A percentile compares a stretch with the other conserved stretches of the same genome.
Evolutionary conservation across 1,140 invertebrate species (phyloP).

Genomic region (Venustaconcha ellipsiformis): DNA sequence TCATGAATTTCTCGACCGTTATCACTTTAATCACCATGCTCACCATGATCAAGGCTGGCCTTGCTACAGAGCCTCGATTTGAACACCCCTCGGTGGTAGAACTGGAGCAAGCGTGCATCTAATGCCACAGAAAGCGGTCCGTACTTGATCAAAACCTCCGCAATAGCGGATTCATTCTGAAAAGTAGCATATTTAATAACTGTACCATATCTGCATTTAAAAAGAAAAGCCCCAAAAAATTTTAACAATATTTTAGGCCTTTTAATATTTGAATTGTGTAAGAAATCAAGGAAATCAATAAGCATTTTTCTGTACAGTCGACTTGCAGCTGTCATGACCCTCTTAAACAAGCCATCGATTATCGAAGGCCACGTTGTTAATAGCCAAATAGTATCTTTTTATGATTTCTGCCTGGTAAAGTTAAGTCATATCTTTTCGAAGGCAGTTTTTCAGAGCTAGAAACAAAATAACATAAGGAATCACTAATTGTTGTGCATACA

Average conservation of each 20-base stretch:
- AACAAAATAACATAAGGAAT: too few relatives aligned
- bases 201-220: background rate
- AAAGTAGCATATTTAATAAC: conserved; percentile 2
- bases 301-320: background rate
- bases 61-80: conserved; percentile 52
- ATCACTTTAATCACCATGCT: background rate
- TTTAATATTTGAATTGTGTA: background rate
- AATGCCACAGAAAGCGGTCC: conserved; percentile 63
- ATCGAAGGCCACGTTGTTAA: background rate
- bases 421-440: too few relatives aligned
- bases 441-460: too few relatives aligned
- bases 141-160: conserved; percentile 47
- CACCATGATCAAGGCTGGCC: conserved; percentile 60
- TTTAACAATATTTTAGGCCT: background rate
- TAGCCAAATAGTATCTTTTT: too few relatives aligned
- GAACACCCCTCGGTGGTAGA: conserved; percentile 61
- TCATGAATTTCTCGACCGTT: background rate
- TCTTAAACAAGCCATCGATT: background rate
- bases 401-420: too few relatives aligned
- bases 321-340: background rate
- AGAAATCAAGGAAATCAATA: background rate
- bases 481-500: too few relatives aligned
- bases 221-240: background rate
- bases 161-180: conserved; percentile 60
- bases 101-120: conserved; percentile 60